Evolutionary conservation across 2,888 invertebrate species (phyloP), one percentile per base, ranked within the genome.

Genomic region (Rosalia funebris): DNA sequence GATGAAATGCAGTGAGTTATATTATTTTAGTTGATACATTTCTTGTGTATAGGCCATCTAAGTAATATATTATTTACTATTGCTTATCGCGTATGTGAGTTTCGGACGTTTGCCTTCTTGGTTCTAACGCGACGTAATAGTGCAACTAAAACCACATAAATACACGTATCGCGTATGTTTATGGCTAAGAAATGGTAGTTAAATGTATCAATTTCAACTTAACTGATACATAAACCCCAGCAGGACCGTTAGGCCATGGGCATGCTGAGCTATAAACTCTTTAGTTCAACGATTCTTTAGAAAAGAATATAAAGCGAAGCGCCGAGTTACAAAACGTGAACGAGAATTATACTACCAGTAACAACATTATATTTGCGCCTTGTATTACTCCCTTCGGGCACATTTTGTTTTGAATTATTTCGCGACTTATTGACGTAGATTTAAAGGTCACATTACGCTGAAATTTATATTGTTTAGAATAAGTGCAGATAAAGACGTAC

Each of bases 221-320:
- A 46, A 46, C 46, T 46, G 46, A 46, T 16, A 46, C 46, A 46
- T 46, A 46, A 46, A 46, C 31, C 46, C 15, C 15, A 15, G 20
- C 15, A 46, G 25, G 44, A 44, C 16, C 16, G 46, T 16, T 46
- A 46, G 46, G 15, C 46, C 46, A 32, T 15, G 15, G 32, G 46
- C 14, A 46, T 32, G 46, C 25, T 14, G 14, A 11, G 46, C 46
- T 16, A 46, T 46, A 46, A 46, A 46, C 14, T 32, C 46, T 46
- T 46, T 46, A 46, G 46, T 25, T 46, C 32, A 32, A 46, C 32
- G 31, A 46, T 46, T 46, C 46, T 16, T 32, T 9, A 46, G 15
- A 46, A 32, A 32, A 7, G 14, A 19, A 32, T 46, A 46, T 46
- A 46, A 46, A 46, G 14, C 25, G 46, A n/a, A 46, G 32, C 31